Evolutionary conservation across 1,140 invertebrate genomes (phyloP).

Genomic region (Eriocheir sinensis): DNA sequence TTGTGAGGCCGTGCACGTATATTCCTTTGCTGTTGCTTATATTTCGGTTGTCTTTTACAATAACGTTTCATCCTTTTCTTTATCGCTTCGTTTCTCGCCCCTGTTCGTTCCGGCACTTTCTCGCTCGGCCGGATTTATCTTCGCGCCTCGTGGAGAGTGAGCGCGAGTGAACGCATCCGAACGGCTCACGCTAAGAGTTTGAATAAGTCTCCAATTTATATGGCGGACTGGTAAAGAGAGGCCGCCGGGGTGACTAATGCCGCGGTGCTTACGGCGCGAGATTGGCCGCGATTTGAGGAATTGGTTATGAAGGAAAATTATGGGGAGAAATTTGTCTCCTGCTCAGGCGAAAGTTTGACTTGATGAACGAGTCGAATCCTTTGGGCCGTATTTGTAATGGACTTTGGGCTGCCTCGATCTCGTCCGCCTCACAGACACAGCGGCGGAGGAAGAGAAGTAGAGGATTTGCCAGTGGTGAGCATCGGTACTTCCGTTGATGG

Average conservation of each 20-base stretch:
- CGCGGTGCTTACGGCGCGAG: slow-evolving; percentile 24
- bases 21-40: too few relatives aligned
- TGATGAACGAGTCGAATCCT: slow-evolving; percentile 24
- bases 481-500: too few relatives aligned
- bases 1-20: not conserved
- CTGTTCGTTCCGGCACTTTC: not conserved
- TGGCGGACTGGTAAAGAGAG: not conserved
- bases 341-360: slow-evolving; percentile 23
- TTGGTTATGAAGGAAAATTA: slow-evolving; percentile 43
- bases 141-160: not conserved
- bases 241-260: slow-evolving; percentile 27
- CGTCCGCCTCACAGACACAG: not conserved
- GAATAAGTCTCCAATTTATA: slow-evolving; percentile 55
- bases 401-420: not conserved
- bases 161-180: not conserved
- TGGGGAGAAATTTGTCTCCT: slow-evolving; percentile 28
- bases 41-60: not conserved
- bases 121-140: not conserved
- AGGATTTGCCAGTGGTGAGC: too few relatives aligned
- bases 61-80: not conserved
- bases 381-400: slow-evolving; percentile 5
- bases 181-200: slow-evolving; percentile 27
- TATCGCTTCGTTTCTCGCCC: not conserved
- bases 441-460: not conserved
- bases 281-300: slow-evolving; percentile 47